phyloP scores from a whole-genome alignment of 2,888 invertebrate genomes.

The Strigamia transsilvanica region DNA sequence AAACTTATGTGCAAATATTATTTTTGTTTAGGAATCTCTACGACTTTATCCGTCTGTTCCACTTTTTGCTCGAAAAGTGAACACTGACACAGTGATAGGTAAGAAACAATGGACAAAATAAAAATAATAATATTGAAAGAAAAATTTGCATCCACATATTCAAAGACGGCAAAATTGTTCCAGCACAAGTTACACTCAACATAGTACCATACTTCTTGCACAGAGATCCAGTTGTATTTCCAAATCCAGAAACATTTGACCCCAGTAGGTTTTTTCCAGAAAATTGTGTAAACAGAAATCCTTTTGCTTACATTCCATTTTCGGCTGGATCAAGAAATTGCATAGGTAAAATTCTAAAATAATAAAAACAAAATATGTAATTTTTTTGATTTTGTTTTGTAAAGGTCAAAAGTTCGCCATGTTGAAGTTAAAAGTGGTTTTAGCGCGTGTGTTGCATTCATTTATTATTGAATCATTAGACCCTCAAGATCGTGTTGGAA shows the following conservation, averaged over 20 bases:
- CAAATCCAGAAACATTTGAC: constrained; percentile 76
- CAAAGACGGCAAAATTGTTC: constrained; percentile 70
- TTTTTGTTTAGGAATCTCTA: background rate
- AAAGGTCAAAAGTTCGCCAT: constrained; percentile 71
- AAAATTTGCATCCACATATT: background rate
- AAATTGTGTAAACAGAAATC: constrained; percentile 76
- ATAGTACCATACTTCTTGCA: constrained; percentile 74
- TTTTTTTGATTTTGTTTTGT: constrained; percentile 48
- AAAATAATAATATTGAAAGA: background rate
- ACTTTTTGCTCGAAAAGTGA: background rate
- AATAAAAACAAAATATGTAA: background rate
- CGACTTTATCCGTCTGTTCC: background rate
- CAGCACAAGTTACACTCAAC: constrained; percentile 74
- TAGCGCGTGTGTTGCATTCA: constrained; percentile 70
- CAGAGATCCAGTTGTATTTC: constrained; percentile 71
- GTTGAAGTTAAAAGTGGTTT: constrained; percentile 69
- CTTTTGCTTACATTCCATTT: constrained; percentile 65
- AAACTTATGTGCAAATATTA: too few relatives aligned
- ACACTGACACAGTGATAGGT: background rate
- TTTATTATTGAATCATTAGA: constrained; percentile 70
- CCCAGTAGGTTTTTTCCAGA: constrained; percentile 81
- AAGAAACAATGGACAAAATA: background rate
- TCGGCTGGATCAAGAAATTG: constrained; percentile 64
- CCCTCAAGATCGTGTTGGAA: constrained; percentile 69
- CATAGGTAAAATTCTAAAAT: constrained; percentile 53